Percentiles rank a stretch among this genome's conserved stretches.
These are phyloP conservation scores for Benitochromis conjunctus DNA, from an alignment of 2,113 vertebrate species.

Conservation along the genomic window DNA sequence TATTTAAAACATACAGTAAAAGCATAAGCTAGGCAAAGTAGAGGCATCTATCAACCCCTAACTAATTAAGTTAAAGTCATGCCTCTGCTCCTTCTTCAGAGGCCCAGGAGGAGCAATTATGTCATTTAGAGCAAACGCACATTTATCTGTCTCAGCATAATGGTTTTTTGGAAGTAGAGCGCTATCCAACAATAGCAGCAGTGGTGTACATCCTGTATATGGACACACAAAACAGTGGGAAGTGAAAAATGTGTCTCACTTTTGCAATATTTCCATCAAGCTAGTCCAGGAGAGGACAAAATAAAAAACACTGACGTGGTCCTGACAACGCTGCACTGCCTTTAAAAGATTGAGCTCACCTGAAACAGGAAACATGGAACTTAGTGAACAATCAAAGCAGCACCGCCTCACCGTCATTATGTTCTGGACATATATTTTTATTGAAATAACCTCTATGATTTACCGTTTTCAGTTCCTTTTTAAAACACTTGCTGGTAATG, in stretches of 20 bases:
- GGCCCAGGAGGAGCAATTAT: slow-evolving; percentile 40
- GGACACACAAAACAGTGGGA: accelerated
- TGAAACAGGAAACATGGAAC: neutral
- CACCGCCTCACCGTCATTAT: neutral
- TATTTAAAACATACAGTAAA: slow-evolving; percentile 7
- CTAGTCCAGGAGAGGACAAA: neutral
- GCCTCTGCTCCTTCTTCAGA: slow-evolving; percentile 12
- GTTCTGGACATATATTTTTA: neutral
- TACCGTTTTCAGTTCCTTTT: accelerated
- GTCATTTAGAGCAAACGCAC: slow-evolving; percentile 17
- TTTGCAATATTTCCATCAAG: neutral
- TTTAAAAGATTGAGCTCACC: neutral
- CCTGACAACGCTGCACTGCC: neutral
- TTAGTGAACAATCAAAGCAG: neutral
- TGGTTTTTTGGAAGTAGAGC: neutral
- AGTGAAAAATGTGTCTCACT: neutral
- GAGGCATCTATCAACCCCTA: slow-evolving; percentile 24
- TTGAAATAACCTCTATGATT: neutral
- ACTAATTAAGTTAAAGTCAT: slow-evolving; percentile 44
- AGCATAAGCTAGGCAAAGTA: neutral
- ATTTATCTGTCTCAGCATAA: slow-evolving; percentile 37
- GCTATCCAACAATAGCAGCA: neutral
- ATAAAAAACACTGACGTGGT: neutral
- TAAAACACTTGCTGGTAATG: neutral
- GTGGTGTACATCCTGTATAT: neutral